Evolutionary conservation across 2,888 invertebrate genomes (phyloP), one percentile per base, ranked within the genome.

Genomic region (Sminthurinus aureus): DNA sequence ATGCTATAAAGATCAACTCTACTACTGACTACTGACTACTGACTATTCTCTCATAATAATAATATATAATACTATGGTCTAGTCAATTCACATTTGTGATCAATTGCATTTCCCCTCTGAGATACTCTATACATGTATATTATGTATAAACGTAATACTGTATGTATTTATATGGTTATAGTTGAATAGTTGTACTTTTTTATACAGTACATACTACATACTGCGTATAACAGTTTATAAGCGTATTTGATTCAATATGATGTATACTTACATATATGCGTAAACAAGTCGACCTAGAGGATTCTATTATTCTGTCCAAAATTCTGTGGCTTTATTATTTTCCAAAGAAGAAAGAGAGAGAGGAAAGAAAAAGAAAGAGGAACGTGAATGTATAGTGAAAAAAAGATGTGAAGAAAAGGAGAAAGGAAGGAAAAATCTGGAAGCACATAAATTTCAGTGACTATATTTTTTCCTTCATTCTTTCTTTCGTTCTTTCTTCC

Each of bases 1-100:
- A 67, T 67, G 79, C 79, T 79, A 79, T 79, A 67, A 79, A 79
- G 79, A 79, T 79, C 79, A 64, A 79, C 79, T 79, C 79, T 79
- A 38, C 38, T 38, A 38, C 38, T 38, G 38, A 38, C 38, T 79
- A 26, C 38, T 50, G 58, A n/a, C n/a, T n/a, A n/a, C n/a, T n/a
- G n/a, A n/a, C n/a, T 79, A 52, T 58, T 38, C 6, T 38, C 38
- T 38, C 38, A 38, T 38, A 38, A 38, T 38, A 38, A 38, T 38
- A 38, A 38, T 38, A 67, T 22, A 38, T 38, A 38, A 38, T 38
- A 38, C 1, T 38, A 67, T 22, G 67, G 67, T 79, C 79, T 38
- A 79, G 79, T 79, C 79, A 79, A 79, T 79, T 58, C 79, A 79
- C 67, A 79, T 50, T 58, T 67, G 67, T 79, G 79, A 79, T 79